Evolutionary conservation across 1,140 invertebrate species (phyloP), one percentile per base, ranked within the genome.

Genomic region (Solenopsis fugax): DNA sequence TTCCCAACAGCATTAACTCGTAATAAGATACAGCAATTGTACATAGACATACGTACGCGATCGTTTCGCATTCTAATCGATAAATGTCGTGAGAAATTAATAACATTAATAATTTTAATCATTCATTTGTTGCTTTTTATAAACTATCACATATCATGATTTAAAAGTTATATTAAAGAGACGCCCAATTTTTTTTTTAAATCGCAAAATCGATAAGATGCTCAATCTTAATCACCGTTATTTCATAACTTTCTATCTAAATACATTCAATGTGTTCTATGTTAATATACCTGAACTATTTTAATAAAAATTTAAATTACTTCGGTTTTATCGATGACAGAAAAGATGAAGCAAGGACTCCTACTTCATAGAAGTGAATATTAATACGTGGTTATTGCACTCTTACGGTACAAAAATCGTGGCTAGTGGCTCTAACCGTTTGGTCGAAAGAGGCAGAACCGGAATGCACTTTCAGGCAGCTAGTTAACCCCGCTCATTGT

Each of bases 401-500:
- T 77, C 10, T 34, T n/a, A 18, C 6, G 64, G 50, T n/a, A 24
- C 73, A 78, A 78, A 72, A 58, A 52, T 12, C 18, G 41, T 41
- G n/a, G 77, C 24, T 24, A 24, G 13, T 29, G 34, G 4, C 18
- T 52, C 29, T n/a, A 45, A 65, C 21, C 3, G 21, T 58, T 52
- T 60, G 29, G 37, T 82, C 29, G 62, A 50, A 85, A 76, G 37
- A 37, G 52, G 60, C 65, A 29, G 45, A 76, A 88, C 64, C 45
- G 65, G 81, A 86, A 88, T 88, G 84, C 37, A 84, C 71, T 88
- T 91, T 67, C 84, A 84, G 24, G 9, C 60, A 65, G 37, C 58
- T 80, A 67, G 65, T 91, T 91, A 91, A 85, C 52, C n/a, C 77
- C 65, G 85, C 77, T 90, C 78, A 88, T 88, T 88, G 87, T 91